Evolutionary conservation across 2,113 vertebrate genomes (phyloP), one percentile per base, ranked within the genome.

Genomic region (Trichechus manatus): DNA sequence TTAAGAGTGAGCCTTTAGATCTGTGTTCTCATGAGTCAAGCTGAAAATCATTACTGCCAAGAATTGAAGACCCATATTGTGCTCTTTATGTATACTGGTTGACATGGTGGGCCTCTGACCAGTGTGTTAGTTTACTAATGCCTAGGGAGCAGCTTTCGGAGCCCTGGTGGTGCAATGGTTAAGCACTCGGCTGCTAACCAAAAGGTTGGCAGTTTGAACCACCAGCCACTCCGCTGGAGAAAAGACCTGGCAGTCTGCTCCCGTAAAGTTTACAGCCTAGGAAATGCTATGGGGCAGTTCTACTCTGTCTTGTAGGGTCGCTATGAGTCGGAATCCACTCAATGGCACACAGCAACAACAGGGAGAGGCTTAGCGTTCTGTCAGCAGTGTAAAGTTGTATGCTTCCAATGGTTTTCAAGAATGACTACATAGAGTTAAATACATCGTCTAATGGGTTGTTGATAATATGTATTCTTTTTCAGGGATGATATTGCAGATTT

Each of bases 401-500:
- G 70, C 29, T 80, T 25, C 42, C 39, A 20, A 23, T 23, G 59
- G 11, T 78, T 96, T 31, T 87, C 22, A 68, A 39, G 50, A 87
- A 23, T 39, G 36, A 84, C 47, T 61, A 1, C 27, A 3, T 17
- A 44, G 23, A 33, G 27, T 81, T 86, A 75, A 79, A 9, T 80
- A 27, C 68, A 13, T 83, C 20, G 56, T 59, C 23, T 74, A 44
- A 95, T 25, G 31, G 11, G 4, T 63, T 89, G 17, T 33, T 96
- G 66, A 96, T 97, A 56, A 85, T 94, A 44, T 97, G 85, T 92
- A 31, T 95, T 96, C 84, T 93, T 87, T 88, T 98, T 90, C 91
- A 99, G 99, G 99, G 99, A 99, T 96, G 99, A 99, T 97, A 99
- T 99, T 78, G 99, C 99, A 97, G 99, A 99, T 97, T 98, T 99